A percentile compares a stretch with the other conserved stretches of the same genome.
These are phyloP conservation scores for Melinopterus prodromus DNA, from an alignment of 2,888 invertebrate species.

Conservation along the genomic window DNA sequence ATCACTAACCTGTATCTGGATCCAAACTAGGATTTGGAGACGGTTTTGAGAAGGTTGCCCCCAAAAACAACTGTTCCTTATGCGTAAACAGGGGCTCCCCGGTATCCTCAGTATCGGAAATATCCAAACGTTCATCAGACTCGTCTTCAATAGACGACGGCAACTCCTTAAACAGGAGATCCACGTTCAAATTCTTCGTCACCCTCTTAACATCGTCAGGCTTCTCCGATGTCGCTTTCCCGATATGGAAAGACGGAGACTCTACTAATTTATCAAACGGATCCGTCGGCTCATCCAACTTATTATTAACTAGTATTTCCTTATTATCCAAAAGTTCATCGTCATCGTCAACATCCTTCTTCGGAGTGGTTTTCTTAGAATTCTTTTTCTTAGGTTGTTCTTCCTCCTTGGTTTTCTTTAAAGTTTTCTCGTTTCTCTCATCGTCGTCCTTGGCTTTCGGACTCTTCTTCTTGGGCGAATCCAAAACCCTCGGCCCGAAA, in stretches of 20 bases:
- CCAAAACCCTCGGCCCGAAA: conserved; percentile 55
- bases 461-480: conserved; percentile 53
- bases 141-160: conserved; percentile 62
- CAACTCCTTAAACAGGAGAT: conserved; percentile 58
- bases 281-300: conserved; percentile 55
- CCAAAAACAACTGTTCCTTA: conserved; percentile 69
- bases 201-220: conserved; percentile 43
- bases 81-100: conserved; percentile 66
- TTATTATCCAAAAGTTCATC: conserved; percentile 50
- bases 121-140: conserved; percentile 65
- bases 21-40: conserved; percentile 66
- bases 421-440: conserved; percentile 40
- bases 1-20: conserved; percentile 58
- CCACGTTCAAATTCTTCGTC: conserved; percentile 51
- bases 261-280: conserved; percentile 64
- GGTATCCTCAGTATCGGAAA: conserved; percentile 71
- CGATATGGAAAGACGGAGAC: conserved; percentile 64
- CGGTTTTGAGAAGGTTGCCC: conserved; percentile 66
- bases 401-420: conserved; percentile 46
- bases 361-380: conserved; percentile 43
- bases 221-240: conserved; percentile 50
- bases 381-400: conserved; percentile 33
- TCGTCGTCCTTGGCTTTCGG: conserved; percentile 48
- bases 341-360: conserved; percentile 50
- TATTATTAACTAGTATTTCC: conserved; percentile 41